phyloP scores from a whole-genome alignment of 2,113 vertebrate genomes.

The Pelobates fuscus region DNA sequence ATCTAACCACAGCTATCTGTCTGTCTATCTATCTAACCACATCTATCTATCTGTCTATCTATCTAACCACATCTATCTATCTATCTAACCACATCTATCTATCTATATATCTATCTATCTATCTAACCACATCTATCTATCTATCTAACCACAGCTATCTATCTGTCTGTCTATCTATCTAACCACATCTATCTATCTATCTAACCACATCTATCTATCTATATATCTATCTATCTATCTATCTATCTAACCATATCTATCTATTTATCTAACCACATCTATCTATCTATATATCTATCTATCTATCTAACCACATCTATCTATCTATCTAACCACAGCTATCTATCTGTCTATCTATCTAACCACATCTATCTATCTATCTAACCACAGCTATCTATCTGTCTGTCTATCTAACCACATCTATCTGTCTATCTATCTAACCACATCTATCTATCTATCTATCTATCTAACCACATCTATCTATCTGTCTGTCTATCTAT shows the following conservation, averaged over 20 bases:
- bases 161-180: too few species aligned
- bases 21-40: too few species aligned
- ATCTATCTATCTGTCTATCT: too few species aligned
- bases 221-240: not conserved
- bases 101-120: too few species aligned
- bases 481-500: not conserved
- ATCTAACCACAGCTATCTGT: too few species aligned
- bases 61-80: too few species aligned
- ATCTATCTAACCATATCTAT: not conserved
- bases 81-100: too few species aligned
- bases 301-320: not conserved
- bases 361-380: too few species aligned
- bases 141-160: too few species aligned
- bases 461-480: not conserved
- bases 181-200: too few species aligned
- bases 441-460: not conserved
- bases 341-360: not conserved
- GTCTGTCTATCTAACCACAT: not conserved
- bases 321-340: not conserved
- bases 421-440: too few species aligned
- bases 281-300: not conserved
- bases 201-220: not conserved
- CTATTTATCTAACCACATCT: not conserved
- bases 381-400: not conserved
- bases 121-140: not conserved